Conservation (phyloP, 2,113 vertebrate genomes). For the Neolamprologus toae region DNA sequence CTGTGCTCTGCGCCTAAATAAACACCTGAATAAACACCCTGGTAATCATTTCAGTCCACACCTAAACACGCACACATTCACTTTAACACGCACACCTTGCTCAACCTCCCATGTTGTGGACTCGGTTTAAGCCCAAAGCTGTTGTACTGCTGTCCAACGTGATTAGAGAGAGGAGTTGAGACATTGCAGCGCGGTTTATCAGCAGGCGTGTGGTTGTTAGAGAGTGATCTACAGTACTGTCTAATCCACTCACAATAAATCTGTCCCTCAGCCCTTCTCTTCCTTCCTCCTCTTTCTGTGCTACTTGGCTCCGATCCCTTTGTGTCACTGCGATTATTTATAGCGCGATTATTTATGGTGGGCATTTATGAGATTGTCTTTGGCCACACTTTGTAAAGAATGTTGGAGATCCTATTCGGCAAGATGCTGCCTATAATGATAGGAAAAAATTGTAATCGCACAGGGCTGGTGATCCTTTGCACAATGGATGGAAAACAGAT, state of each 20-base stretch:
- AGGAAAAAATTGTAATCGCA: background rate
- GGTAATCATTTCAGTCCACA: slow-evolving; percentile 57
- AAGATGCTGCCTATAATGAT: background rate
- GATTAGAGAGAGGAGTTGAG: slow-evolving; percentile 21
- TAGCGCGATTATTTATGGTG: slow-evolving; percentile 35
- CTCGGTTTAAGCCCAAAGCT: background rate
- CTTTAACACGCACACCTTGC: slow-evolving; percentile 20
- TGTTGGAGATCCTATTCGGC: background rate
- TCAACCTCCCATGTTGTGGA: slow-evolving; percentile 13
- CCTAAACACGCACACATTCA: slow-evolving; percentile 24
- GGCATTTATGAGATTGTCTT: slow-evolving; percentile 51
- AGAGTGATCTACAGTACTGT: slow-evolving; percentile 22
- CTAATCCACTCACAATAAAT: slow-evolving; percentile 39
- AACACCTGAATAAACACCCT: slow-evolving; percentile 66
- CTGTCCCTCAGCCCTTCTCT: slow-evolving; percentile 4
- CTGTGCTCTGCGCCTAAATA: slow-evolving; percentile 45
- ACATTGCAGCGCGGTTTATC: slow-evolving; percentile 22
- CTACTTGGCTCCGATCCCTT: slow-evolving; percentile 17
- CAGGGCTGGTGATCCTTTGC: background rate
- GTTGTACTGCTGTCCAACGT: background rate
- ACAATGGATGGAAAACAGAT: background rate
- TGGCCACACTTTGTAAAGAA: slow-evolving; percentile 10
- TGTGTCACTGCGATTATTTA: slow-evolving; percentile 32
- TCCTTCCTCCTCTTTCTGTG: slow-evolving; percentile 1
- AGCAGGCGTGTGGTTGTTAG: slow-evolving; percentile 1